Evolutionary conservation across 2,888 invertebrate genomes (phyloP).

Genomic region (Girardia tigrina): DNA sequence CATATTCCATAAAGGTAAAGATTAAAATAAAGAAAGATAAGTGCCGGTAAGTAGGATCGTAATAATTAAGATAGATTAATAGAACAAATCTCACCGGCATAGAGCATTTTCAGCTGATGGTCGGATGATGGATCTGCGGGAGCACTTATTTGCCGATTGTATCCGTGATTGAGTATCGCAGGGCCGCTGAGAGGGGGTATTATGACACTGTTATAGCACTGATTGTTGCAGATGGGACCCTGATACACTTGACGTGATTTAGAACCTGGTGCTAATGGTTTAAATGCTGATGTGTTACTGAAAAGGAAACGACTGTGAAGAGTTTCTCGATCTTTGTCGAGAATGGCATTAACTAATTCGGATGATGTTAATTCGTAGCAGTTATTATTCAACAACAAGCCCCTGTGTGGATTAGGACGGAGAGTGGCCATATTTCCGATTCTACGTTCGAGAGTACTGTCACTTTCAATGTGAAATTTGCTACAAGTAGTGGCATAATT

Average conservation of each 20-base stretch:
- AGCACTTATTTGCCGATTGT: slow-evolving; percentile 3
- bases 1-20: too few relatives aligned
- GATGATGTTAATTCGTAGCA: slow-evolving; percentile 4
- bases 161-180: slow-evolving; percentile 12
- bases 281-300: slow-evolving; percentile 2
- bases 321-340: neutral
- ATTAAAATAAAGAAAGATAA: too few relatives aligned
- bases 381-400: neutral
- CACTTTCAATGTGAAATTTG: slow-evolving; percentile 7
- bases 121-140: neutral
- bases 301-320: neutral
- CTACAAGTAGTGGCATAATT: slow-evolving; percentile 13
- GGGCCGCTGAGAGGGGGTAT: neutral
- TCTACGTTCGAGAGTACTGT: neutral
- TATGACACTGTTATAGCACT: neutral
- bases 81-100: neutral
- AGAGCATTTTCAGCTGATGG: neutral
- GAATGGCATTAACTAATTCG: neutral
- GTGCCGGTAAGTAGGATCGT: too few relatives aligned
- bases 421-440: slow-evolving; percentile 19
- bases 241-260: neutral
- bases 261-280: neutral
- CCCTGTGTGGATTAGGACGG: neutral
- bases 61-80: too few relatives aligned
- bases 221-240: slow-evolving; percentile 2